phyloP scores from a whole-genome alignment of 1,140 invertebrate genomes.

The Chrysomallon squamiferum region DNA sequence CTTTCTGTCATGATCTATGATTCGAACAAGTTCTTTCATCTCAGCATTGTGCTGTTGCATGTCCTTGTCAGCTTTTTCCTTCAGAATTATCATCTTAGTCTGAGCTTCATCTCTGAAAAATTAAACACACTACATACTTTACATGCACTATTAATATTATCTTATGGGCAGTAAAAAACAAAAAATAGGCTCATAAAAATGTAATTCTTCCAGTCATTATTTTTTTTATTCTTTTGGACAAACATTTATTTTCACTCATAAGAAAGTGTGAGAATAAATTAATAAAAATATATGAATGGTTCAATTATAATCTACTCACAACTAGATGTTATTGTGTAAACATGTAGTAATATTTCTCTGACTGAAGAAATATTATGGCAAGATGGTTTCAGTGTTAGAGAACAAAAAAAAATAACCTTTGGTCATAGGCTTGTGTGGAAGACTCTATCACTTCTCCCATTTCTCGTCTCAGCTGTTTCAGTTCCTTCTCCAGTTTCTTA shows the following conservation, averaged over 20 bases:
- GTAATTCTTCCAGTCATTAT: background rate
- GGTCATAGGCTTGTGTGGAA: constrained; percentile 84
- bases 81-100: constrained; percentile 79
- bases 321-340: too few species aligned
- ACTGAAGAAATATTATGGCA: too few species aligned
- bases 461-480: constrained; percentile 72
- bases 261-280: too few species aligned
- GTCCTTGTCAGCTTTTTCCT: constrained; percentile 72
- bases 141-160: too few species aligned
- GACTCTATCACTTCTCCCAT: constrained; percentile 85
- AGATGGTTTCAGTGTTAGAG: too few species aligned
- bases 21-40: constrained; percentile 84
- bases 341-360: too few species aligned
- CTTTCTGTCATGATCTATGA: constrained; percentile 83
- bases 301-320: too few species aligned
- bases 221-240: background rate
- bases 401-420: too few species aligned
- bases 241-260: too few species aligned
- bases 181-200: constrained; percentile 5
- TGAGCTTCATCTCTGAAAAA: constrained; percentile 77
- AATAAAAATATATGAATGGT: too few species aligned
- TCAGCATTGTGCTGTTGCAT: constrained; percentile 71
- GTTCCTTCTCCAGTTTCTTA: constrained; percentile 76
- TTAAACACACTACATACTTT: too few species aligned
- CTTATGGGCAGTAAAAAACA: too few species aligned